Base-by-base conservation (phyloP, 2,113 vertebrate species). In the Redunca redunca region DNA sequence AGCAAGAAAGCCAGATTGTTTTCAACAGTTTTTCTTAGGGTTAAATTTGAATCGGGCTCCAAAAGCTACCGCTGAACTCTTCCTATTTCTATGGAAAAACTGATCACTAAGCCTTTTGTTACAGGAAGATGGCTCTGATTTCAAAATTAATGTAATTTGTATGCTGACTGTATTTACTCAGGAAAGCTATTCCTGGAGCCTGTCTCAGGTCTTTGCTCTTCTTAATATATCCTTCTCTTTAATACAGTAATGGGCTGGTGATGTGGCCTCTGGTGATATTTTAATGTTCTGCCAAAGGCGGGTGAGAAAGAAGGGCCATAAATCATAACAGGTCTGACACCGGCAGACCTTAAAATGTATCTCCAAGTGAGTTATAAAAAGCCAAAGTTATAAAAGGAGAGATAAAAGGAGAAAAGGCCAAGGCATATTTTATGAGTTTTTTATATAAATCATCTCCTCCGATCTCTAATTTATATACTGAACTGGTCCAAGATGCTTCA, bases 81-180 rank as follows among this genome's bases (percentile, higher is more conserved):
- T 53, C 11, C 46, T 82, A 55, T 95, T 78, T 86, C 90, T 57
- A 28, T 3, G 36, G 60, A 67, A 92, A 97, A 96, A 95, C 46
- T 87, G 60, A 87, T 97, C 48, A 21, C 43, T 48, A 48, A 95
- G 87, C 17, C 80, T 97, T 97, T 97, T 95, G 62, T 92, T 97
- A 88, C 16, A 28, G 5, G 36, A 84, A 92, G 36, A 97, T 93
- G 90, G 92, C 58, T 80, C 0, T 95, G 95, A 46, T 81, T 90
- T 97, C 46, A 84, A 92, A 96, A 48, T 62, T 40, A 91, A 64
- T 53, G 52, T 97, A 78, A 52, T 97, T 74, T 96, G 62, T 71
- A 87, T 90, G 23, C 40, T 50, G 95, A 55, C 95, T 87, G n/a
- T 96, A 86, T 98, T 98, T 97, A 97, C 28, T 95, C 64, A 40